phyloP scores from a whole-genome alignment of 2,113 vertebrate species.

The Kryptolebias marmoratus region DNA sequence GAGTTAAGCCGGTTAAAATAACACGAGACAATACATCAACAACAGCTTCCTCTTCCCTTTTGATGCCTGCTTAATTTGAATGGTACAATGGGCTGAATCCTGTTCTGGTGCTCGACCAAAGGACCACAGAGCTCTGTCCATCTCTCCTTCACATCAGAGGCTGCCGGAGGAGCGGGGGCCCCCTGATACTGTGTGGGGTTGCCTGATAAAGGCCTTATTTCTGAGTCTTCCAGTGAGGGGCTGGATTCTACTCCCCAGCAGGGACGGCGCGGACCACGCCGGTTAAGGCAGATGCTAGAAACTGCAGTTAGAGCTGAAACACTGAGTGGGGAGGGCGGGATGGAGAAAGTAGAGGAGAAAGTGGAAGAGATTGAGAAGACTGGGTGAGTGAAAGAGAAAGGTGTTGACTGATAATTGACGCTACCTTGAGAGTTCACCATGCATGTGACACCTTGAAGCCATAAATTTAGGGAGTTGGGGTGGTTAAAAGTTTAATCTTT shows the following conservation, averaged over 20 bases:
- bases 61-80: slow-evolving; percentile 83
- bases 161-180: slow-evolving; percentile 72
- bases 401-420: slow-evolving; percentile 69
- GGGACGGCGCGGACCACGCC: slow-evolving; percentile 64
- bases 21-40: slow-evolving; percentile 79
- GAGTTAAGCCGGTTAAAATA: slow-evolving; percentile 82
- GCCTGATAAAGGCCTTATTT: slow-evolving; percentile 84
- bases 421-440: slow-evolving; percentile 61
- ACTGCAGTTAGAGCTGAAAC: slow-evolving; percentile 64
- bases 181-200: slow-evolving; percentile 81
- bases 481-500: slow-evolving; percentile 77
- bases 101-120: slow-evolving; percentile 81
- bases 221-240: slow-evolving; percentile 78
- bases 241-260: slow-evolving; percentile 76
- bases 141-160: slow-evolving; percentile 82
- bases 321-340: slow-evolving; percentile 42
- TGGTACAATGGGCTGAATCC: slow-evolving; percentile 80
- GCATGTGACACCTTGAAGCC: slow-evolving; percentile 74
- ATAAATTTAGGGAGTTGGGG: slow-evolving; percentile 48
- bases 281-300: slow-evolving; percentile 72
- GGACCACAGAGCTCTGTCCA: slow-evolving; percentile 79
- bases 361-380: slow-evolving; percentile 57
- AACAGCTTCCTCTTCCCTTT: slow-evolving; percentile 79
- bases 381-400: slow-evolving; percentile 55
- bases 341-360: slow-evolving; percentile 56